Evolutionary conservation across 2,113 vertebrate species (phyloP).

Genomic region (Spea multiplicata): DNA sequence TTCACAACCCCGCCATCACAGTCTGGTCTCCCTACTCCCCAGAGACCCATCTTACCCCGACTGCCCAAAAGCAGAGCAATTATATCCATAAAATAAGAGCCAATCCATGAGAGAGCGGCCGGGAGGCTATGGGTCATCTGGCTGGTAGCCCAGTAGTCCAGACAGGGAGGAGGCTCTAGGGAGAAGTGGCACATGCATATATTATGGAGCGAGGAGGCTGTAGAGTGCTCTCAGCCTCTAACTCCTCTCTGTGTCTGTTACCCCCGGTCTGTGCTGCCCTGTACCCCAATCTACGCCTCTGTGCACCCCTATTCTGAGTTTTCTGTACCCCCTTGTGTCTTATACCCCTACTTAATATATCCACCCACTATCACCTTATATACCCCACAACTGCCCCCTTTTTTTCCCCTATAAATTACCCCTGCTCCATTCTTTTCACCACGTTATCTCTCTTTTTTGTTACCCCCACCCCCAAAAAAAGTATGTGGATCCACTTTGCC

Average conservation of each 20-base stretch:
- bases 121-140: neutral
- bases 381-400: neutral
- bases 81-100: neutral
- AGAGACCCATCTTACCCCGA: neutral
- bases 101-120: neutral
- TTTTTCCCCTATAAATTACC: neutral
- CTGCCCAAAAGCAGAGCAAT: neutral
- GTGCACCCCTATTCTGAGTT: no score
- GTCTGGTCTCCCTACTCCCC: no score
- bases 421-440: neutral
- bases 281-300: neutral
- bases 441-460: neutral
- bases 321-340: neutral
- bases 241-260: neutral
- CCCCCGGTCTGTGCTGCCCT: neutral
- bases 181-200: neutral
- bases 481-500: constrained; percentile 55
- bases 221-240: neutral
- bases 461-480: neutral
- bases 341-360: neutral
- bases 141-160: neutral
- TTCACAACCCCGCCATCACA: no score
- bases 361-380: no score
- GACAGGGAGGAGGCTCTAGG: neutral
- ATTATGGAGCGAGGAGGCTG: neutral